A percentile compares a stretch with the other conserved stretches of the same genome.
Evolutionary conservation across 2,888 invertebrate species (phyloP).

Genomic region (Apamea epomidion): DNA sequence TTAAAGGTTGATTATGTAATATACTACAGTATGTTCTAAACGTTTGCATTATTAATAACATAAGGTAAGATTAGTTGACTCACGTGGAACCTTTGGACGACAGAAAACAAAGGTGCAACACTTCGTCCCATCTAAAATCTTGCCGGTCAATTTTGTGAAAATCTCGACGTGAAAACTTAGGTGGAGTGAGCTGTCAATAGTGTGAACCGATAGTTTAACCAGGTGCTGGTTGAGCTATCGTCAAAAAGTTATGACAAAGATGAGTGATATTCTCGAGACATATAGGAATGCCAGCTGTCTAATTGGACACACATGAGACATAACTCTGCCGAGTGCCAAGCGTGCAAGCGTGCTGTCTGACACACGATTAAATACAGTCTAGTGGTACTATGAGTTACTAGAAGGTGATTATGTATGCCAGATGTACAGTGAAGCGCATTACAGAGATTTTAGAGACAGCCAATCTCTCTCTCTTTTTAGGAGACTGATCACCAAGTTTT

Average conservation of each 20-base stretch:
- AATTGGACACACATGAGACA: conserved; percentile 19
- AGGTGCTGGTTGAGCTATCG: background rate
- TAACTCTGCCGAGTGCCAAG: conserved; percentile 25
- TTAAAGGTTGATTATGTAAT: too few relatives aligned
- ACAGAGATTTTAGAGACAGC: background rate
- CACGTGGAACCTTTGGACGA: too few relatives aligned
- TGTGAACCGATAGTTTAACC: too few relatives aligned
- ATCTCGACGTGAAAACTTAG: too few relatives aligned
- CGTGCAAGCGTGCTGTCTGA: background rate
- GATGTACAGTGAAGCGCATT: background rate
- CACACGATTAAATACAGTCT: conserved; percentile 18
- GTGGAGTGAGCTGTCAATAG: too few relatives aligned
- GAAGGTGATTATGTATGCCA: conserved; percentile 3
- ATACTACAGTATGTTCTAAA: too few relatives aligned
- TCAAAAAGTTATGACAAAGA: background rate
- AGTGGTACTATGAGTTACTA: conserved; percentile 4
- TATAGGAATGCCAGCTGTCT: conserved; percentile 30
- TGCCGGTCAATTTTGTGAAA: too few relatives aligned
- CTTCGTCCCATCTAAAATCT: background rate
- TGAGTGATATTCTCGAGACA: conserved; percentile 17
- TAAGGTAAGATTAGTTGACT: too few relatives aligned
- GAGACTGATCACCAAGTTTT: background rate
- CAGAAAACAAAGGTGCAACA: background rate
- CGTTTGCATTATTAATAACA: too few relatives aligned
- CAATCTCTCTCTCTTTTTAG: background rate